Evolutionary conservation across 2,113 vertebrate genomes (phyloP).

Genomic region (Psettodes erumei): DNA sequence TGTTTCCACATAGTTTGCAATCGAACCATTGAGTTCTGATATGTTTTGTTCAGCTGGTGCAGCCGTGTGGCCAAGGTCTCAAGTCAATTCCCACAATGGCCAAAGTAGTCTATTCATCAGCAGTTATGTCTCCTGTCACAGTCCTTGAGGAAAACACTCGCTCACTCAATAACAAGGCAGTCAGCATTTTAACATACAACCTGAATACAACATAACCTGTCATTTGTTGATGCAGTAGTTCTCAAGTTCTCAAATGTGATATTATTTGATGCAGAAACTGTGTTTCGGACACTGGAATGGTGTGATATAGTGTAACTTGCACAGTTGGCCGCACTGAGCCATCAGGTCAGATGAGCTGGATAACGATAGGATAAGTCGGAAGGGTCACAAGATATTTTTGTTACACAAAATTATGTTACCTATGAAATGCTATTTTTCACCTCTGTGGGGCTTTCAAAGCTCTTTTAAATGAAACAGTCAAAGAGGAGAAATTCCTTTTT

Average conservation of each 20-base stretch:
- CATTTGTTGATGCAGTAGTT: not conserved
- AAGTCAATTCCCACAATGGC: not conserved
- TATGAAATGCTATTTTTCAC: no score
- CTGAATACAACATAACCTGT: not conserved
- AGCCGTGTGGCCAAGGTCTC: not conserved
- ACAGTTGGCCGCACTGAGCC: not conserved
- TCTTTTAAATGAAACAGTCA: no score
- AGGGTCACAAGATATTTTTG: no score
- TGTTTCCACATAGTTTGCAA: not conserved
- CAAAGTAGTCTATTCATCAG: conserved; percentile 22
- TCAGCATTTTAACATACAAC: not conserved
- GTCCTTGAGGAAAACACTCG: conserved; percentile 5
- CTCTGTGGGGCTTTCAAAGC: no score
- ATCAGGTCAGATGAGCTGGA: not conserved
- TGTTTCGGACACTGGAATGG: not conserved
- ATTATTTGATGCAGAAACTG: not conserved
- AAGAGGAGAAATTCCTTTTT: no score
- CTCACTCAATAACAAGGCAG: no score
- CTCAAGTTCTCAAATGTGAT: not conserved
- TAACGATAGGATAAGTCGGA: no score
- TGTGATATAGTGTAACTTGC: not conserved
- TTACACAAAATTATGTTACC: no score
- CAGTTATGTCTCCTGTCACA: not conserved
- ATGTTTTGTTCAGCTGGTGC: not conserved
- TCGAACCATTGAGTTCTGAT: not conserved